Evolutionary conservation across 23 tunicate species (phyloP).

Genomic region (Halocynthia roretzi): DNA sequence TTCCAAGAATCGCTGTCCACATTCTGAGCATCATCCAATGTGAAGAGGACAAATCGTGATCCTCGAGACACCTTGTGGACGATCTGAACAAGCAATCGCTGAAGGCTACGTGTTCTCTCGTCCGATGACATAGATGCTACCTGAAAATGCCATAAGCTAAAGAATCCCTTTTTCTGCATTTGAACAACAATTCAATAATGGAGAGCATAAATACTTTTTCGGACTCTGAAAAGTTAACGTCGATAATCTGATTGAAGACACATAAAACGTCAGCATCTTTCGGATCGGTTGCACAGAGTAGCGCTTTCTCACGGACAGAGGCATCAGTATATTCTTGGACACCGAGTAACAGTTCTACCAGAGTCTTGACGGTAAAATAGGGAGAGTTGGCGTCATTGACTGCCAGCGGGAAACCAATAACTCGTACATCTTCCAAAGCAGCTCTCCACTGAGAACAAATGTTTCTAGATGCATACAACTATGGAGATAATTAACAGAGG

Average conservation of each 20-base stretch:
- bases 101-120: constrained; percentile 24
- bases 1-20: constrained; percentile 75
- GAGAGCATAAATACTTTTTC: constrained; percentile 1
- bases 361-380: constrained; percentile 56
- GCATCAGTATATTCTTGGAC: constrained; percentile 23
- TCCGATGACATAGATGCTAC: constrained; percentile 25
- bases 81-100: constrained; percentile 30
- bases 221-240: constrained; percentile 32
- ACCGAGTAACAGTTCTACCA: constrained; percentile 41
- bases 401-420: constrained; percentile 56
- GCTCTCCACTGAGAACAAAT: constrained; percentile 66
- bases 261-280: constrained; percentile 18
- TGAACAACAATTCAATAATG: neutral
- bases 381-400: constrained; percentile 59
- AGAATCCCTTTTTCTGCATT: neutral
- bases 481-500: neutral
- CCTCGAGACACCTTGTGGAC: constrained; percentile 37
- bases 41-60: constrained; percentile 26
- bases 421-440: constrained; percentile 33
- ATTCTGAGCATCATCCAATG: constrained; percentile 85
- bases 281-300: constrained; percentile 24
- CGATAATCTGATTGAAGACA: constrained; percentile 50
- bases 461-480: neutral
- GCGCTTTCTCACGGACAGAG: constrained; percentile 27
- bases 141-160: neutral